Evolutionary conservation across 2,888 invertebrate genomes (phyloP).

Genomic region (Phymatocera aterrima): DNA sequence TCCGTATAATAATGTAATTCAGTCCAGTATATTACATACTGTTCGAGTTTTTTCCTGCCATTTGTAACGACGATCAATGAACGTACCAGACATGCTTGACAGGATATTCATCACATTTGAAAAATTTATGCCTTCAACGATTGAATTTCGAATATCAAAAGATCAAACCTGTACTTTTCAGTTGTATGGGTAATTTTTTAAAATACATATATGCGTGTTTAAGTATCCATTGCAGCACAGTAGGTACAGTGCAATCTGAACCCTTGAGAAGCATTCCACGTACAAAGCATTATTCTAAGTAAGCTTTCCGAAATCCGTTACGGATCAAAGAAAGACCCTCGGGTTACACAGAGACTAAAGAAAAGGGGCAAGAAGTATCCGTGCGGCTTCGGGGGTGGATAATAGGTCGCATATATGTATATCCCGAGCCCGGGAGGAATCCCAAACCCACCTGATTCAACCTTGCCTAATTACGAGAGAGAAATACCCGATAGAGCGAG

Average conservation of each 20-base stretch:
- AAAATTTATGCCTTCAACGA: neutral
- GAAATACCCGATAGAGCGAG: too few relatives aligned
- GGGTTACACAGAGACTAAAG: neutral
- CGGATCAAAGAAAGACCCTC: neutral
- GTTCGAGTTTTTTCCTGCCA: neutral
- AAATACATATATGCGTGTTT: too few relatives aligned
- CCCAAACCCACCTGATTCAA: conserved; percentile 3
- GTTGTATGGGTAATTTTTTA: neutral
- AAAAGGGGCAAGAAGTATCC: neutral
- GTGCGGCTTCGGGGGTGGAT: neutral
- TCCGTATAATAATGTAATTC: neutral
- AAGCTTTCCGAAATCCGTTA: neutral
- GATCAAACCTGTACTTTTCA: neutral
- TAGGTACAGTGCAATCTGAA: neutral
- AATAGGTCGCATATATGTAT: conserved; percentile 3
- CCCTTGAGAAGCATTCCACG: neutral
- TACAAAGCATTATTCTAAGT: neutral
- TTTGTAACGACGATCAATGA: neutral
- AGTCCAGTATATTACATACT: neutral
- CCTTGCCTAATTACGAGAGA: neutral
- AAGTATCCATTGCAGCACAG: too few relatives aligned
- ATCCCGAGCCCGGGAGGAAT: neutral
- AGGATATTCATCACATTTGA: neutral
- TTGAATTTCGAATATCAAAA: conserved; percentile 17
- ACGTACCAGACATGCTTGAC: neutral